Evolutionary conservation across 2,797 vertebrate species (phyloP).

Genomic region (Potorous gilbertii): DNA sequence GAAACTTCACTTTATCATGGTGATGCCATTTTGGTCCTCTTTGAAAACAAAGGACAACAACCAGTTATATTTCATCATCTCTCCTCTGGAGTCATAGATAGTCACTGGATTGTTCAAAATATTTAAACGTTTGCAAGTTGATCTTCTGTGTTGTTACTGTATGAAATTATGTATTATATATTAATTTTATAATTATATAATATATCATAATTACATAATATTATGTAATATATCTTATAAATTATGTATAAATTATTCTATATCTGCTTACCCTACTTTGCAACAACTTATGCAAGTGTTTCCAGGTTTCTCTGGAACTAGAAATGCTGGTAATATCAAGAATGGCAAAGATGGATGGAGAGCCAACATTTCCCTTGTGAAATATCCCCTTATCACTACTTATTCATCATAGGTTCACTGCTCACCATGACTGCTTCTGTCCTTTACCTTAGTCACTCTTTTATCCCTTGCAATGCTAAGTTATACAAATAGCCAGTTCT

Average conservation of each 20-base stretch:
- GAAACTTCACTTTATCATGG: too few species aligned
- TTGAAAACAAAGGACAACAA: too few species aligned
- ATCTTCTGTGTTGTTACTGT: background rate
- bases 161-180: background rate
- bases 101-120: background rate
- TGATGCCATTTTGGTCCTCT: too few species aligned
- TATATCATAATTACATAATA: background rate
- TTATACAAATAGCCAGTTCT: background rate
- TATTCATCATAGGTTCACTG: background rate
- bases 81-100: background rate
- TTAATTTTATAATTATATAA: background rate
- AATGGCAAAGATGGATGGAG: background rate
- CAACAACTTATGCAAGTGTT: background rate
- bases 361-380: background rate
- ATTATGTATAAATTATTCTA: background rate
- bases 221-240: too few species aligned
- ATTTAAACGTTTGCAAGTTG: background rate
- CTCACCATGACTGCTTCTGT: slow-evolving; percentile 12
- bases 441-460: slow-evolving; percentile 1
- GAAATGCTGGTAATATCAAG: background rate
- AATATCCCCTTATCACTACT: background rate
- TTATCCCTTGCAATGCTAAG: background rate
- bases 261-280: background rate
- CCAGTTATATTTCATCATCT: too few species aligned
- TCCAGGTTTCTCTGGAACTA: background rate